Percentiles rank a stretch among this genome's conserved stretches.
Evolutionary conservation across 1,140 invertebrate species (phyloP).

Genomic region (Scaptomyza graminum): DNA sequence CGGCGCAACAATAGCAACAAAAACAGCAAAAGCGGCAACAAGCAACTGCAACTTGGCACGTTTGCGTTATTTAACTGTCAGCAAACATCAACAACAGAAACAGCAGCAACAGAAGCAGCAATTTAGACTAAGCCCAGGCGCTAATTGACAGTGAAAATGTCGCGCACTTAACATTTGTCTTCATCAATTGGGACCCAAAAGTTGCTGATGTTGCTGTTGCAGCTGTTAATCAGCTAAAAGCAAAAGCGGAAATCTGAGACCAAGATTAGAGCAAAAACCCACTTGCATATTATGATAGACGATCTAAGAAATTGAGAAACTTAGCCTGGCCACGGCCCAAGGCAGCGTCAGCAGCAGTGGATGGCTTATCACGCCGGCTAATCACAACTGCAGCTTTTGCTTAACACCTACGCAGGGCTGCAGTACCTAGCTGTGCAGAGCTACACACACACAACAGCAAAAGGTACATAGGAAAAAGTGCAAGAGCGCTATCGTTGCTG

Average conservation of each 20-base stretch:
- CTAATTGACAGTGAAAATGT: constrained; percentile 79
- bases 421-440: not conserved
- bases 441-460: not conserved
- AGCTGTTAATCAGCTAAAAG: constrained; percentile 14
- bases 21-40: constrained; percentile 36
- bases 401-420: constrained; percentile 45
- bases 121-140: constrained; percentile 48
- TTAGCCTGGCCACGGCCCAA: constrained; percentile 22
- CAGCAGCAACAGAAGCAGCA: constrained; percentile 35
- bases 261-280: constrained; percentile 26
- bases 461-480: constrained; percentile 1
- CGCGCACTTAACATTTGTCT: constrained; percentile 75
- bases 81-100: constrained; percentile 52
- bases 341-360: not conserved
- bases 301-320: constrained; percentile 10
- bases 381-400: constrained; percentile 50
- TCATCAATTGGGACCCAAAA: constrained; percentile 61
- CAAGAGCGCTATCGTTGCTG: constrained; percentile 1
- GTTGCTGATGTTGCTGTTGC: constrained; percentile 9
- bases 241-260: constrained; percentile 37
- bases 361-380: constrained; percentile 40
- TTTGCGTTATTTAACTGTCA: constrained; percentile 78
- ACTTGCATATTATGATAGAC: constrained; percentile 48
- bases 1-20: constrained; percentile 45
- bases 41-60: constrained; percentile 70